A percentile compares a stretch with the other conserved stretches of the same genome.
Conservation (phyloP, 2,797 vertebrate genomes). For the Coregonus ussuriensis region DNA sequence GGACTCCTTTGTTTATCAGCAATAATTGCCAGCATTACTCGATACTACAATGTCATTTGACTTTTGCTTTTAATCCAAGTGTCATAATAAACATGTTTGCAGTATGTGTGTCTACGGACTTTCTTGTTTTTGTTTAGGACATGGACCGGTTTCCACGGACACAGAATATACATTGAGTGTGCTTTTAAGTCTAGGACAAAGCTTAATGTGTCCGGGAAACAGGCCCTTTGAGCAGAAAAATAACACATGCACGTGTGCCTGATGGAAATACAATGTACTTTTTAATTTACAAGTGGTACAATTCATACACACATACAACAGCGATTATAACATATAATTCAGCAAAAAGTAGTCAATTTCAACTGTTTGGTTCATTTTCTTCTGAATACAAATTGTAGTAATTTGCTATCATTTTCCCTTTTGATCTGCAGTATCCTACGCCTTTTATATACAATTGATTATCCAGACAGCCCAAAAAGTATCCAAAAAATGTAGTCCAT, state of each 20-base stretch:
- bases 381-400: conserved; percentile 41
- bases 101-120: not conserved
- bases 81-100: conserved; percentile 8
- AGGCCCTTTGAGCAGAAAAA: too few species aligned
- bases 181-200: too few species aligned
- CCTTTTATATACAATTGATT: conserved; percentile 51
- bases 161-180: too few species aligned
- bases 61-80: not conserved
- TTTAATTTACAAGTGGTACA: conserved; percentile 66
- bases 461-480: conserved; percentile 18
- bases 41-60: not conserved
- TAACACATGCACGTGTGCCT: too few species aligned
- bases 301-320: conserved; percentile 41
- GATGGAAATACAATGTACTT: conserved; percentile 47
- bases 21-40: too few species aligned
- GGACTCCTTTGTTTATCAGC: too few species aligned
- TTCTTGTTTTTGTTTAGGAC: not conserved
- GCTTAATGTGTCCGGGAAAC: too few species aligned
- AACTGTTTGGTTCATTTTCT: conserved; percentile 48
- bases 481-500: conserved; percentile 25
- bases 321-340: conserved; percentile 39
- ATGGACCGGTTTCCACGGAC: too few species aligned
- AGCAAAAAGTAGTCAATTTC: conserved; percentile 44
- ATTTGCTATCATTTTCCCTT: conserved; percentile 58
- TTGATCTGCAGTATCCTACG: conserved; percentile 62